Percentiles rank a stretch among this genome's conserved stretches.
phyloP scores from a whole-genome alignment of 2,113 vertebrate genomes.

The Microcebus tavaratra region DNA sequence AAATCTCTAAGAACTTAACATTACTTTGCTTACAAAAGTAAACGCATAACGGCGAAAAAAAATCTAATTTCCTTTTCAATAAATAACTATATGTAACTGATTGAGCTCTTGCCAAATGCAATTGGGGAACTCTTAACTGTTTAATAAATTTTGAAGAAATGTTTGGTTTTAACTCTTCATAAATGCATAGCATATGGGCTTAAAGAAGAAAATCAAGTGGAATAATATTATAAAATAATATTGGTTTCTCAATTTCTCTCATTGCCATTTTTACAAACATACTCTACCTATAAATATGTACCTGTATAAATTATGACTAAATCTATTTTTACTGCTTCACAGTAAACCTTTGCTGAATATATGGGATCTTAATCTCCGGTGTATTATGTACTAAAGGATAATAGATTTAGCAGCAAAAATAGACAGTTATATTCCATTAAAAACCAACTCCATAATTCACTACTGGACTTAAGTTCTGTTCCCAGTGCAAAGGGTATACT shows the following conservation, averaged over 20 bases:
- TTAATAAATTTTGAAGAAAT: conserved; percentile 42
- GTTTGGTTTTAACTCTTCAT: background rate
- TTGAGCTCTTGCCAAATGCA: background rate
- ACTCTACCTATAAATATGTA: conserved; percentile 30
- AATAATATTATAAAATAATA: conserved; percentile 41
- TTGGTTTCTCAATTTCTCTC: background rate
- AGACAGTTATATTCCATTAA: conserved; percentile 24
- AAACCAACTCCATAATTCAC: conserved; percentile 45
- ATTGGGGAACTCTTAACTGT: background rate
- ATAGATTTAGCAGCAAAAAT: conserved; percentile 61
- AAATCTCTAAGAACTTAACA: conserved; percentile 1
- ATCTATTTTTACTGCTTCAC: conserved; percentile 52
- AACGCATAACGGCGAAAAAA: background rate
- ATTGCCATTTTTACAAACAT: conserved; percentile 12
- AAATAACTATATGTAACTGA: background rate
- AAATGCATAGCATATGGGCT: background rate
- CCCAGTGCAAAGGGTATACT: background rate
- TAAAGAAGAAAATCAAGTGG: conserved; percentile 38
- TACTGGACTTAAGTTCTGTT: background rate
- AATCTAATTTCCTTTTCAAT: background rate
- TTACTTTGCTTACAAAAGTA: background rate
- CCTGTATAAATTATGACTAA: conserved; percentile 52
- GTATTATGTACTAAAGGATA: background rate
- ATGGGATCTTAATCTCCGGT: background rate
- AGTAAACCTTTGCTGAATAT: conserved; percentile 43